These are phyloP conservation scores for Phoeniculus purpureus DNA, from an alignment of 2,797 vertebrate genomes.

Conservation along the genomic window DNA sequence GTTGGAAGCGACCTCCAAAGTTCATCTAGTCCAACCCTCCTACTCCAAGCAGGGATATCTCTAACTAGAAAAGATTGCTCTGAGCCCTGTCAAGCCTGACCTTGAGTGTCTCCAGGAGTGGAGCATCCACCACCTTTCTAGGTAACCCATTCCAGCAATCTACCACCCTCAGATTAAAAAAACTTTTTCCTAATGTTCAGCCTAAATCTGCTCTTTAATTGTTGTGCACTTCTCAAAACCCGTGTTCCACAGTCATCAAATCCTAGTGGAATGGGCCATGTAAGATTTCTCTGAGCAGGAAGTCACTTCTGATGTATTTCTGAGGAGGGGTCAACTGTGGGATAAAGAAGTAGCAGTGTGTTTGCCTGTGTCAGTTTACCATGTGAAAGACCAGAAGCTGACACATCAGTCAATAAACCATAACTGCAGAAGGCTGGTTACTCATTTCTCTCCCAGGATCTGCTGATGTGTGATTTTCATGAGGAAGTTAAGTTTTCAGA, in stretches of 20 bases:
- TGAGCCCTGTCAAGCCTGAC: too few relatives aligned
- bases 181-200: too few relatives aligned
- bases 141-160: too few relatives aligned
- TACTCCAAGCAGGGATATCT: too few relatives aligned
- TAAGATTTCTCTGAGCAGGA: background rate
- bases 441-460: background rate
- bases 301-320: background rate
- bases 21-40: too few relatives aligned
- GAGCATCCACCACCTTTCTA: too few relatives aligned
- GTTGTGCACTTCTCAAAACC: background rate
- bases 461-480: background rate
- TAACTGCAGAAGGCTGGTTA: background rate
- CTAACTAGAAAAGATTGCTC: too few relatives aligned
- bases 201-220: background rate
- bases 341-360: background rate
- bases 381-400: background rate
- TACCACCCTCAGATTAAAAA: too few relatives aligned
- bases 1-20: too few relatives aligned
- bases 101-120: too few relatives aligned
- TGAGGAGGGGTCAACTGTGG: background rate
- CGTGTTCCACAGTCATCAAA: background rate
- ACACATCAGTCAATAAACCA: background rate
- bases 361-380: background rate
- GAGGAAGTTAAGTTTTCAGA: background rate
- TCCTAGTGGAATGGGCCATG: background rate